These are phyloP conservation scores for Lordiphosa stackelbergi DNA, from an alignment of 1,140 invertebrate species.

Conservation along the genomic window DNA sequence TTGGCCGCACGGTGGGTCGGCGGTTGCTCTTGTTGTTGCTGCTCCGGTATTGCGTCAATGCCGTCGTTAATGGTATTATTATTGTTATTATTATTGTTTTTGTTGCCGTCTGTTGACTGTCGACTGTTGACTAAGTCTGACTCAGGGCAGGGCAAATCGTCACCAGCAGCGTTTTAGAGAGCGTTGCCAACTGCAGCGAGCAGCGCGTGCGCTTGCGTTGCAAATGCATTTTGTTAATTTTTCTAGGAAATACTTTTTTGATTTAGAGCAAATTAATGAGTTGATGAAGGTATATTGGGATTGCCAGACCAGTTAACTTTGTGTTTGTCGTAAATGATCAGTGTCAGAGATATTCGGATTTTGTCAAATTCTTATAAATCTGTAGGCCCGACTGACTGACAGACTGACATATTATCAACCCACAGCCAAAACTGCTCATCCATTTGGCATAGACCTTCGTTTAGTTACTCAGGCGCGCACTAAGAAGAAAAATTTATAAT, in stretches of 20 bases:
- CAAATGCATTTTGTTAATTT: slow-evolving; percentile 33
- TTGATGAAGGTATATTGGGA: not conserved
- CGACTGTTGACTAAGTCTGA: slow-evolving; percentile 6
- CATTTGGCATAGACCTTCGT: too few species aligned
- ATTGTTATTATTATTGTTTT: slow-evolving; percentile 36
- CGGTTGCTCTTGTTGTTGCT: slow-evolving; percentile 21
- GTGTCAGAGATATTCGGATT: too few species aligned
- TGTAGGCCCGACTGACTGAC: too few species aligned
- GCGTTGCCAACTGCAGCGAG: slow-evolving; percentile 1
- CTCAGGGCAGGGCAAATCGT: too few species aligned
- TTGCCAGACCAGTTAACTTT: too few species aligned
- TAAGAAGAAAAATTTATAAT: too few species aligned
- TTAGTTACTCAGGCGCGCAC: too few species aligned
- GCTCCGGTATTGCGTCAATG: slow-evolving; percentile 39
- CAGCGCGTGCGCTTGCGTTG: slow-evolving; percentile 34
- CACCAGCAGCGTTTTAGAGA: not conserved
- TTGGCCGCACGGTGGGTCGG: slow-evolving; percentile 30
- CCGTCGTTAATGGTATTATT: slow-evolving; percentile 29
- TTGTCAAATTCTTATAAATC: too few species aligned
- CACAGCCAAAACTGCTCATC: too few species aligned
- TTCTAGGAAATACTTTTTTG: slow-evolving; percentile 19
- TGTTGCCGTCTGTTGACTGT: slow-evolving; percentile 20
- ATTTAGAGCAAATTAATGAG: not conserved
- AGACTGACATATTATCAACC: too few species aligned
- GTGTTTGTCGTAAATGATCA: too few species aligned